These are phyloP conservation scores for Drosophila sordidapex DNA, from an alignment of 2,888 invertebrate species.

Conservation along the genomic window DNA sequence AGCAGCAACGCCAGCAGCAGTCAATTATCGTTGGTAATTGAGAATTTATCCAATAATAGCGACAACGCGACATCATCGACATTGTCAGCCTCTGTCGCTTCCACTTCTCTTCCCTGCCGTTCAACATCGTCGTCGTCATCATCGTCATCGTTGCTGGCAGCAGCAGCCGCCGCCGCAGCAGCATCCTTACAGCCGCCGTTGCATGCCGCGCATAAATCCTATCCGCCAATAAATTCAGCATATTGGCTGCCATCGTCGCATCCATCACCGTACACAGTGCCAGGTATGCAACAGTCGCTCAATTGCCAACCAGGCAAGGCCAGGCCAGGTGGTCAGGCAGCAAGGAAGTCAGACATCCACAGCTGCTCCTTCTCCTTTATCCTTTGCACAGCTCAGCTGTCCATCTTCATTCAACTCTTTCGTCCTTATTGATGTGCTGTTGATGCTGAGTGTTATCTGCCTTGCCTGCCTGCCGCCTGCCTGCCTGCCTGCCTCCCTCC, in stretches of 20 bases:
- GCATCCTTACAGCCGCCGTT: constrained; percentile 40
- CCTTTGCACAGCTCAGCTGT: constrained; percentile 48
- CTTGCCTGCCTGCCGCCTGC: constrained; percentile 43
- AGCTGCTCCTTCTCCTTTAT: constrained; percentile 8
- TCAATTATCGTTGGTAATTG: constrained; percentile 84
- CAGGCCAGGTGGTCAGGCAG: background rate
- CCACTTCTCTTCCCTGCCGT: constrained; percentile 22
- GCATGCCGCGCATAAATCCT: constrained; percentile 85
- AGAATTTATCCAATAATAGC: constrained; percentile 83
- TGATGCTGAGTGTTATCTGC: constrained; percentile 79
- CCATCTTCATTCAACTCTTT: constrained; percentile 61
- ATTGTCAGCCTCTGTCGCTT: constrained; percentile 16
- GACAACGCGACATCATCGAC: constrained; percentile 67
- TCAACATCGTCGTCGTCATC: constrained; percentile 53
- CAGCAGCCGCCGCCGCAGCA: constrained; percentile 11
- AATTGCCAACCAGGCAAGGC: constrained; percentile 6
- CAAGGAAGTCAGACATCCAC: constrained; percentile 16
- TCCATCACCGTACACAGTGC: constrained; percentile 92
- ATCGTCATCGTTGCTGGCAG: constrained; percentile 23
- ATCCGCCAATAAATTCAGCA: constrained; percentile 93
- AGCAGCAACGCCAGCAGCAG: constrained; percentile 63
- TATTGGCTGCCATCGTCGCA: constrained; percentile 93
- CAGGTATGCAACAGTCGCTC: constrained; percentile 87
- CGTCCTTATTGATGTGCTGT: constrained; percentile 74
- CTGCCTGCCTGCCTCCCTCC: no score